Conservation (phyloP, 2,888 invertebrate species). For the Dinocampus coccinellae region DNA sequence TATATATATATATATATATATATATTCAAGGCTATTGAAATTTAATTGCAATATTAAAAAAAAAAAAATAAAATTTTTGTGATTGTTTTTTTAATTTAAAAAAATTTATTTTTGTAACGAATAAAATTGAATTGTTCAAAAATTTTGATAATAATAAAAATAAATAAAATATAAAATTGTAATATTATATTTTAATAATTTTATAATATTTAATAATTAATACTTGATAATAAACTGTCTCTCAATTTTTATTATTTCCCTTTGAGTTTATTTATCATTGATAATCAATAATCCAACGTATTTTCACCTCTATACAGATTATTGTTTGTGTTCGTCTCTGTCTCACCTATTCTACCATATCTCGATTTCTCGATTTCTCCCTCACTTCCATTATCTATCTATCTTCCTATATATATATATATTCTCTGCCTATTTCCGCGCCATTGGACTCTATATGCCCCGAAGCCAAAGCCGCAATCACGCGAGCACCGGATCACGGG, state of each 20-base stretch:
- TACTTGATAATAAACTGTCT: background rate
- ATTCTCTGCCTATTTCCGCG: background rate
- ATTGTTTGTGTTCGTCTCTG: conserved; percentile 8
- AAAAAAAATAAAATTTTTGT: too few relatives aligned
- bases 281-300: background rate
- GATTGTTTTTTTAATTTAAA: too few relatives aligned
- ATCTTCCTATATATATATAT: too few relatives aligned
- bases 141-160: background rate
- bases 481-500: conserved; percentile 42
- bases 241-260: background rate
- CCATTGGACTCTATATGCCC: conserved; percentile 31
- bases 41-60: too few relatives aligned
- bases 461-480: conserved; percentile 46
- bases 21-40: too few relatives aligned
- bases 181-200: background rate
- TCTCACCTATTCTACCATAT: background rate
- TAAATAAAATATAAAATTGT: background rate
- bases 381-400: too few relatives aligned
- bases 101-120: too few relatives aligned
- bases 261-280: background rate
- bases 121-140: too few relatives aligned
- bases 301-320: background rate
- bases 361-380: background rate
- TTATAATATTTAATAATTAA: background rate
- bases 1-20: too few relatives aligned